Conservation (phyloP, 92 coral and sea anemone species). For the Epizoanthus rinbou region DNA sequence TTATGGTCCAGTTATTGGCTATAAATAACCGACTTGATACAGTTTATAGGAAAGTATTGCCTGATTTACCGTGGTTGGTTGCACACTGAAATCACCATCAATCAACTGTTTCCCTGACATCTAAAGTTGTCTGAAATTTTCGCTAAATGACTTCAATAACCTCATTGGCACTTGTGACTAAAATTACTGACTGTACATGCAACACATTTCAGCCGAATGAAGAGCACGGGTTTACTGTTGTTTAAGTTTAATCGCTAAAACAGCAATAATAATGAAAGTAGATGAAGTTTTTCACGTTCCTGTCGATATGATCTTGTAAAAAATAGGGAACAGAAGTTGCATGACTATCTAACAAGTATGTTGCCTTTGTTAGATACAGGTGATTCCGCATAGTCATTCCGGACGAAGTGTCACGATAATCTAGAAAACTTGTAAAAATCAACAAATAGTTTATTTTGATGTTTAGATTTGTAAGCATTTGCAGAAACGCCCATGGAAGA, state of each 20-base stretch:
- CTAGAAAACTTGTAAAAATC: not conserved
- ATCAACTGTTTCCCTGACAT: constrained; percentile 8
- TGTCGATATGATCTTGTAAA: not conserved
- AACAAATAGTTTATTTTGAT: not conserved
- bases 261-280: not conserved
- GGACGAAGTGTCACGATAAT: constrained; percentile 3
- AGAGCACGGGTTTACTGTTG: not conserved
- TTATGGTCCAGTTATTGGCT: constrained; percentile 8
- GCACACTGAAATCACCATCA: constrained; percentile 14
- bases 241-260: not conserved
- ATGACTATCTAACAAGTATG: not conserved
- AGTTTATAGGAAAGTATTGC: constrained; percentile 7
- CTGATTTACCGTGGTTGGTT: not conserved
- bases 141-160: constrained; percentile 14
- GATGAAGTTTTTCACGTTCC: not conserved
- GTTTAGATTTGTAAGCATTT: not conserved
- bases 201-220: not conserved
- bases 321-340: constrained; percentile 16
- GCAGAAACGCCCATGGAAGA: not conserved
- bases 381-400: not conserved
- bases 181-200: not conserved
- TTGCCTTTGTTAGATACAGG: not conserved
- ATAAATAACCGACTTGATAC: constrained; percentile 32
- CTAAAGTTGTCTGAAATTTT: not conserved
- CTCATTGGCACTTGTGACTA: constrained; percentile 8